Evolutionary conservation across 2,888 invertebrate species (phyloP), one percentile per base, ranked within the genome.

Genomic region (Drosophila pseudotalamancana): DNA sequence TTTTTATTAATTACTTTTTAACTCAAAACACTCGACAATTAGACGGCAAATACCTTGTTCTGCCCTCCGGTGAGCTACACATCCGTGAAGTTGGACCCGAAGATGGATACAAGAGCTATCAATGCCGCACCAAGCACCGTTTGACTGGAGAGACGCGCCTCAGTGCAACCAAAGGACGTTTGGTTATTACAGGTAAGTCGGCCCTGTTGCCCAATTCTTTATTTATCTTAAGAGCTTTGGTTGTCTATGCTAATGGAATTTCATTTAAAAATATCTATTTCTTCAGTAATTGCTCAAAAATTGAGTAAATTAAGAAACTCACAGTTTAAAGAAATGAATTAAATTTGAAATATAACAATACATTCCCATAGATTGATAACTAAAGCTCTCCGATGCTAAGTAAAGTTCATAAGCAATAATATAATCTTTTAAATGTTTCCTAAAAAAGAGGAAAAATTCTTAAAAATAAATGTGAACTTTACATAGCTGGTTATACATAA

Each of bases 31-130:
- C 37, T 14, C 21, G 1, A 16, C 39, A 55, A 63, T 40, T 93
- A 98, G 98, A 98, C 92, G 97, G 97, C 85, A 97, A 98, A 94
- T 97, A 98, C 91, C 94, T 98, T 91, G 98, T 98, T 39, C 93
- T 98, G 66, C 97, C 97, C 77, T 97, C 97, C 88, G 98, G 98
- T 75, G 98, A 98, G 92, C 94, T 99, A 73, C 98, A 98, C 92
- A 97, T 98, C 88, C 95, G 97, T 89, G 97, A 98, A 93, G 98
- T 98, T 67, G 96, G 97, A 91, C 97, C 97, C 71, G 97, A 97
- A 91, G 98, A 98, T 92, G 97, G 97, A 70, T 97, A 96, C 92
- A 97, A 97, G 92, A 96, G 97, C 65, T 98, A 97, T 91, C 97
- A 97, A 92, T 98, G 98, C 91, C 95, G 97, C 84, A 98, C 98